Base-by-base conservation (phyloP, 2,113 vertebrate species). In the Sphyrna mokarran region DNA sequence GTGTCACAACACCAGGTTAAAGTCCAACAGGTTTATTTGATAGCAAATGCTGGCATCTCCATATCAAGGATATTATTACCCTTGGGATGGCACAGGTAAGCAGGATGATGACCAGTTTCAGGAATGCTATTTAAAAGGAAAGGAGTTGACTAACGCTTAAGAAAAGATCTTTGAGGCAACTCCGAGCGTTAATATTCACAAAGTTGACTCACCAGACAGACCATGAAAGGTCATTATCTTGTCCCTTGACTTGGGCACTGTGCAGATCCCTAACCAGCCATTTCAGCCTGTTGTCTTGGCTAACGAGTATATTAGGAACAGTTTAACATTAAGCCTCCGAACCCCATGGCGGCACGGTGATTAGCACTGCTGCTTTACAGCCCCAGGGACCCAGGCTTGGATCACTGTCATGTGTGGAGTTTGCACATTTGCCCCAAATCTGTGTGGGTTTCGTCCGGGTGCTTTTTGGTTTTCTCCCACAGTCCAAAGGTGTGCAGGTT, bases 201-300 rank as follows among this genome's bases (percentile, higher is more conserved):
- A 83, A 83, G 37, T 83, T 83, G 37, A 80, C 37, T 11, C 11
- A 18, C 37, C 66, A 3, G 16, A 68, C 66, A 68, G 16, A 18
- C 66, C 66, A 68, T 68, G 66, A 68, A 83, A 40, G 14, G 5
- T 83, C 37, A 20, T 40, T 40, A n/a, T 40, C 72, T 76, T 76
- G 29, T 10, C 72, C 80, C 80, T 99, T 96, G 98, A 98, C 97
- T 98, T 99, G 97, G 98, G 96, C 72, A 93, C 98, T 97, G 98
- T 98, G 97, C 99, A 98, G 97, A 99, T 99, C 96, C 98, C 99
- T 69, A 98, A 97, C 98, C 99, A 98, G 98, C 98, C 98, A 33
- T 99, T 99, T 97, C 99, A 99, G 97, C 99, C 99, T 0, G 99
- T 99, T 0, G 98, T 99, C 97, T 97, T 99, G 98, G 99, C 99